Conservation (phyloP, 2,113 vertebrate genomes). For the Saguinus midas region DNA sequence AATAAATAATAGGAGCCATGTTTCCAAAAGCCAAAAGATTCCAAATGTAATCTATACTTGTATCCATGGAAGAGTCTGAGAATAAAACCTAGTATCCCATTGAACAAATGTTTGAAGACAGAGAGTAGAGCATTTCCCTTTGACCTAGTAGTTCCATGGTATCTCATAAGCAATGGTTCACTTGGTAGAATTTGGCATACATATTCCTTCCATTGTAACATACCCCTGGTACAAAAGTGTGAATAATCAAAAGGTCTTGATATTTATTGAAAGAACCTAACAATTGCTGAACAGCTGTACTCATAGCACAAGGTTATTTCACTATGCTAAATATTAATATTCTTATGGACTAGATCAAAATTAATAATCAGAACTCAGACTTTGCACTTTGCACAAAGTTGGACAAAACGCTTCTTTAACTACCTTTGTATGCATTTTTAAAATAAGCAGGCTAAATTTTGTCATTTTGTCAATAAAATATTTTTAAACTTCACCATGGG, state of each 20-base stretch:
- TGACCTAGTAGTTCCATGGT: not conserved
- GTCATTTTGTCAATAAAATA: not conserved
- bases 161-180: not conserved
- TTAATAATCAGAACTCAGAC: not conserved
- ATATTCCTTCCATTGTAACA: not conserved
- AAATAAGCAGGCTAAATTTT: not conserved
- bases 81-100: not conserved
- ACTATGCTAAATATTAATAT: not conserved
- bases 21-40: not conserved
- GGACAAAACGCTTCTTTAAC: constrained; percentile 6
- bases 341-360: not conserved
- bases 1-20: not conserved
- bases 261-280: not conserved
- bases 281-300: not conserved
- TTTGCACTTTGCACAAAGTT: not conserved
- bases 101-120: not conserved
- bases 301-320: not conserved
- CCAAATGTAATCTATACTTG: not conserved
- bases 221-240: not conserved
- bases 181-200: not conserved
- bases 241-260: not conserved
- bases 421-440: not conserved
- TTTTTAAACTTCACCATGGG: not conserved
- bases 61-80: not conserved
- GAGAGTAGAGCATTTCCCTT: not conserved